A percentile compares a stretch with the other conserved stretches of the same genome.
phyloP scores from a whole-genome alignment of 2,113 vertebrate genomes.

The Neolamprologus cancellatus region DNA sequence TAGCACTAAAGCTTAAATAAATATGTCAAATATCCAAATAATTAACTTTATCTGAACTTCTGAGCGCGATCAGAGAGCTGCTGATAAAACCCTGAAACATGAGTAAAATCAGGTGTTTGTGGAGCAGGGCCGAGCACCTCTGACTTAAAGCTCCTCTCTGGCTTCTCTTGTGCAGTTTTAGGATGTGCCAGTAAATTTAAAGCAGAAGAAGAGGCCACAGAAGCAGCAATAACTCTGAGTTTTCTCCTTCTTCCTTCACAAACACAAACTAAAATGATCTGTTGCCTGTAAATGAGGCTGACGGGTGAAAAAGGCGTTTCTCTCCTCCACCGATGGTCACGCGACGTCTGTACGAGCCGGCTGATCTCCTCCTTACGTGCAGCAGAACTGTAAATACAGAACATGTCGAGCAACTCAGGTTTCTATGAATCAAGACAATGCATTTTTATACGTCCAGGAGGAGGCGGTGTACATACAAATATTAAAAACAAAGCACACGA shows the following conservation, averaged over 20 bases:
- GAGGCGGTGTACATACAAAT: not conserved
- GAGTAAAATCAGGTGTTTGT: not conserved
- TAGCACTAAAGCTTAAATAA: not conserved
- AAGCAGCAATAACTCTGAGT: accelerated
- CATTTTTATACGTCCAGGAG: conserved; percentile 14
- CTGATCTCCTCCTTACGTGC: not conserved
- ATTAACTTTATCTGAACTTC: not conserved
- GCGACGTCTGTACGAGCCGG: not conserved
- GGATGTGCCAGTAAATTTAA: not conserved
- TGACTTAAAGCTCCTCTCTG: not conserved
- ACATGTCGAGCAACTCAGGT: conserved; percentile 56
- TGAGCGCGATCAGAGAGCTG: accelerated
- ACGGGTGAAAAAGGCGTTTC: not conserved
- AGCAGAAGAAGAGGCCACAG: not conserved
- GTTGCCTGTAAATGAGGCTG: not conserved
- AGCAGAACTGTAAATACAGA: conserved; percentile 32
- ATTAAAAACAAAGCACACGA: not conserved
- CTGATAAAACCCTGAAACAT: not conserved
- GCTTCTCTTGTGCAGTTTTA: not conserved
- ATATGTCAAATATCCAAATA: not conserved
- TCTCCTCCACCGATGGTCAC: not conserved
- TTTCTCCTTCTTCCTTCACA: not conserved
- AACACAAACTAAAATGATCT: accelerated
- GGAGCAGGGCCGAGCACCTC: not conserved
- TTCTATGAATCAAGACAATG: conserved; percentile 43